Base-by-base conservation (phyloP, 2,888 invertebrate species). In the Drosophila pseudotakahashii region DNA sequence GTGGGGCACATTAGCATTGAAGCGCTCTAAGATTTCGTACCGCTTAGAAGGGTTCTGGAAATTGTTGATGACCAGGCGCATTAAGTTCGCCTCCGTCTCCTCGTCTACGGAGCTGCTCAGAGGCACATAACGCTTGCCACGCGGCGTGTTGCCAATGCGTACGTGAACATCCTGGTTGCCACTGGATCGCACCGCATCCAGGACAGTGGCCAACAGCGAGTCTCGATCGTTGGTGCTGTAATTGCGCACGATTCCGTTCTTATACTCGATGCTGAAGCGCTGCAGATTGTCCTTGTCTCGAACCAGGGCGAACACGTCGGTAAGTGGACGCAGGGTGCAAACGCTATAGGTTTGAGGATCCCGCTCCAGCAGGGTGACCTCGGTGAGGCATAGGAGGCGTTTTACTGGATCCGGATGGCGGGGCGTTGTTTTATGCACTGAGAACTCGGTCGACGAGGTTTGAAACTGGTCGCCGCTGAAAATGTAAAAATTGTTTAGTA, bases 141-240 rank as follows among this genome's bases (percentile, higher is more conserved):
- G 94, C 52, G 97, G 95, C 19, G 98, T 97, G 37, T 94, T 94
- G 67, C 94, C 94, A 93, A 98, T 98, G 66, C 97, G 96, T 14
- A 99, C 97, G 92, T 98, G 98, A 4, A 99, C 97, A 92, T 99
- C 98, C 87, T 97, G 95, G 92, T 99, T 99, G 0, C 99, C 99
- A 39, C 98, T 97, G 1, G 98, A 98, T 71, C 99, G 94, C 13
- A 99, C 98, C 37, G 99, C 98, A 92, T 99, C 99, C 80, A 99
- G 92, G 50, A 99, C 92, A 0, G 99, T 98, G 0, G 99, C 99
- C 71, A 99, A 92, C 67, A 99, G 92, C 0, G 99, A 97, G 92
- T 99, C 99, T 81, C 99, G 96, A 76, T 99, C 99, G 30, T 98
- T 98, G 13, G 99, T 97, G 54, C 95, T 95, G 91, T 98, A 99